Base-by-base conservation (phyloP, 2,888 invertebrate species). In the Lottia scabra region DNA sequence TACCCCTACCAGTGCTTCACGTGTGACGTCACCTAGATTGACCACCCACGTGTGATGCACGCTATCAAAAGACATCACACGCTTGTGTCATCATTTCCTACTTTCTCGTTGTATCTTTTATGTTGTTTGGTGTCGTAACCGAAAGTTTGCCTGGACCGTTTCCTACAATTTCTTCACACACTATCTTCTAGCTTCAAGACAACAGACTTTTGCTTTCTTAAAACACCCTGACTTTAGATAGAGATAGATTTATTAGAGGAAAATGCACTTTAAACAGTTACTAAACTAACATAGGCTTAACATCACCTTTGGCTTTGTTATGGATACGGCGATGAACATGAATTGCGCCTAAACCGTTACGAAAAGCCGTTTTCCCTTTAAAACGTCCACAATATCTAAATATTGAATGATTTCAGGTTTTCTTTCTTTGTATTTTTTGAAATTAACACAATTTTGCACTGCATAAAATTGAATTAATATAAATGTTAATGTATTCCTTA, bases 61-160 rank as follows among this genome's bases (percentile, higher is more conserved):
- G 19, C 38, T 10, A 38, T 56, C 19, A 56, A 56, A 12, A 23
- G 23, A 23, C 56, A 19, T 10, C 56, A 56, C 56, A 56, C 19
- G 56, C 56, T 19, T 56, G 56, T 56, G 56, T 56, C 56, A 38
- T 38, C 56, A 23, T 56, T 56, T 56, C 56, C 56, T 56, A 56
- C 56, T 56, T 56, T 56, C 56, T 56, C 56, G 56, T 56, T 56
- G 56, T 56, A 56, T 56, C 56, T 56, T 56, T 56, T 56, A 23
- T 56, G 56, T 56, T 56, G 56, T 56, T 56, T 56, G 56, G 56
- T 56, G 56, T 56, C 56, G 56, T 56, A 56, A 56, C 10, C 56
- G 56, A 23, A 56, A 23, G 38, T 38, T 38, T 56, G 56, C 19
- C 56, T 56, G 56, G 56, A 56, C 23, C 23, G 23, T 23, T 56